These are phyloP conservation scores for Centroberyx gerrardi DNA, from an alignment of 2,797 vertebrate genomes.

Conservation along the genomic window DNA sequence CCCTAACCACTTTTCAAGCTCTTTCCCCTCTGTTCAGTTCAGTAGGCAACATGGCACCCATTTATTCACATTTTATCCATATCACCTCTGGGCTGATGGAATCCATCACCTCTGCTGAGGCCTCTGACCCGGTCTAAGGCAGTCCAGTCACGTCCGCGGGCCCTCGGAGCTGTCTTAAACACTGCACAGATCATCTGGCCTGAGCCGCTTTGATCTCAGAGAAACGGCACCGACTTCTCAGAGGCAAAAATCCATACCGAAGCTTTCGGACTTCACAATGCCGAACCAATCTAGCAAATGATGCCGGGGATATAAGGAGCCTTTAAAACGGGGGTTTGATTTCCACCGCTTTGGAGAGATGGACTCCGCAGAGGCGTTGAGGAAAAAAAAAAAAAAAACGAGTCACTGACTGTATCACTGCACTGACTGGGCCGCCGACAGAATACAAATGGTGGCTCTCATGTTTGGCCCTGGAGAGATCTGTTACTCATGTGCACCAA, in stretches of 20 bases:
- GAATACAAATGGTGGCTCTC: slow-evolving; percentile 75
- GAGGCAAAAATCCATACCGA: slow-evolving; percentile 69
- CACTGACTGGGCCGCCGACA: slow-evolving; percentile 43
- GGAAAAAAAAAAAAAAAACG: slow-evolving; percentile 33
- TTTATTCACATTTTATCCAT: slow-evolving; percentile 34
- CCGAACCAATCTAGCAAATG: slow-evolving; percentile 62
- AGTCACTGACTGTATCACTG: slow-evolving; percentile 16
- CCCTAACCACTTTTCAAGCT: background rate
- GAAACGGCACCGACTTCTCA: slow-evolving; percentile 56
- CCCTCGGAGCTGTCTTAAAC: slow-evolving; percentile 66
- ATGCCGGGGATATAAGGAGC: slow-evolving; percentile 58
- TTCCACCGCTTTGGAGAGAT: slow-evolving; percentile 63
- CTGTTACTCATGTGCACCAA: slow-evolving; percentile 46
- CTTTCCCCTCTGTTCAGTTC: slow-evolving; percentile 8
- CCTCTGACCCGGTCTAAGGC: slow-evolving; percentile 37
- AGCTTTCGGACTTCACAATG: slow-evolving; percentile 72
- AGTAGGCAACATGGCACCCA: background rate
- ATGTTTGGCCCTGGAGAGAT: slow-evolving; percentile 61
- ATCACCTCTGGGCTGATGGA: slow-evolving; percentile 43
- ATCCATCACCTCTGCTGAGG: slow-evolving; percentile 39
- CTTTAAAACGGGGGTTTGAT: slow-evolving; percentile 69
- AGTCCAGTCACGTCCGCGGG: slow-evolving; percentile 72
- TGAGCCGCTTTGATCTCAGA: slow-evolving; percentile 76
- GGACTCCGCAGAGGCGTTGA: slow-evolving; percentile 50
- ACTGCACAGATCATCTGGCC: slow-evolving; percentile 67